Conservation (phyloP, 2,888 invertebrate genomes). For the Hypena proboscidalis region DNA sequence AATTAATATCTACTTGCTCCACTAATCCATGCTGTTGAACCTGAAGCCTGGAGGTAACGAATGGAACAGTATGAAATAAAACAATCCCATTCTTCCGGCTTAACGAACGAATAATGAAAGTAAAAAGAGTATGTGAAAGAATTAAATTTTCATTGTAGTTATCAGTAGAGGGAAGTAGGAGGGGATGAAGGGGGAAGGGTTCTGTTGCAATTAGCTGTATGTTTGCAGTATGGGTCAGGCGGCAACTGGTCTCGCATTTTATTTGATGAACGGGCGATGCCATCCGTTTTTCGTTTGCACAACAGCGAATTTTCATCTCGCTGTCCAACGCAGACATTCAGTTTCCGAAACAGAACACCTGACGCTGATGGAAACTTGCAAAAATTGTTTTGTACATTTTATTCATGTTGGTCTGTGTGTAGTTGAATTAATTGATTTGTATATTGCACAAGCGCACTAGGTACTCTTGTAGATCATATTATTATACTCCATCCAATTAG, state of each 20-base stretch:
- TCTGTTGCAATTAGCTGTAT: constrained; percentile 51
- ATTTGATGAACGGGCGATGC: constrained; percentile 50
- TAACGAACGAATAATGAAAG: constrained; percentile 24
- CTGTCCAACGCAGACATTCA: constrained; percentile 26
- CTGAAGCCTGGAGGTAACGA: not conserved
- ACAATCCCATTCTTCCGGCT: constrained; percentile 4
- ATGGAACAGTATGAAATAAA: constrained; percentile 4
- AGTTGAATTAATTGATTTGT: constrained; percentile 4
- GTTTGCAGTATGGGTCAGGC: constrained; percentile 43
- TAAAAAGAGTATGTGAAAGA: constrained; percentile 22
- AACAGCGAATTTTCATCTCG: constrained; percentile 50
- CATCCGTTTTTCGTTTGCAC: constrained; percentile 47
- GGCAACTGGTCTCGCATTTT: constrained; percentile 36
- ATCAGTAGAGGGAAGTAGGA: constrained; percentile 24
- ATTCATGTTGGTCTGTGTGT: not conserved
- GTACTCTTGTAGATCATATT: too few relatives aligned
- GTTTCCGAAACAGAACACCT: constrained; percentile 39
- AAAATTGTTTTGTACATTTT: constrained; percentile 15
- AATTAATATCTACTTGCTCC: not conserved
- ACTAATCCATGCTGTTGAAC: constrained; percentile 4
- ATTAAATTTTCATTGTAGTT: constrained; percentile 35
- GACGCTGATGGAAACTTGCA: constrained; percentile 39
- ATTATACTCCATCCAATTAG: too few relatives aligned
- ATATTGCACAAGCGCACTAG: too few relatives aligned
- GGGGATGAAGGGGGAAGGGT: constrained; percentile 19